Evolutionary conservation across 2,113 vertebrate species (phyloP).

Genomic region (Bungarus multicinctus): DNA sequence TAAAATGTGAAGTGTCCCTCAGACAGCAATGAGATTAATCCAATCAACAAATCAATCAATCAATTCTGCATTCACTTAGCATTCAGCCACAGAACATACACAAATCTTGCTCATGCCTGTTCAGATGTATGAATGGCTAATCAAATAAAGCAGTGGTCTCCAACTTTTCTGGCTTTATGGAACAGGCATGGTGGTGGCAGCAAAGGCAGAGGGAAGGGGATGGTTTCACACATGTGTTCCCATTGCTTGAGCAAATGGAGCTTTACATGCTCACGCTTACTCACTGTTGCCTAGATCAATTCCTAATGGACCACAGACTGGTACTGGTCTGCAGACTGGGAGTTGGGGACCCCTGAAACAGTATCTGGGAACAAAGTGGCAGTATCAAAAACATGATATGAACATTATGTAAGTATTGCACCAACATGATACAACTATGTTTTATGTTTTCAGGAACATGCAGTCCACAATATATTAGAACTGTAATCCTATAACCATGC

Average conservation of each 20-base stretch:
- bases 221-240: no score
- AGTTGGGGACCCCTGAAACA: no score
- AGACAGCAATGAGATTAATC: not conserved
- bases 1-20: not conserved
- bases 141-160: not conserved
- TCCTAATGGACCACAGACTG: no score
- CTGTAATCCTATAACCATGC: not conserved
- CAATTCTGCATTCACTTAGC: not conserved
- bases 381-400: not conserved
- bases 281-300: no score
- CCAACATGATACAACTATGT: not conserved
- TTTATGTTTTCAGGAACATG: not conserved
- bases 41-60: not conserved
- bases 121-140: not conserved
- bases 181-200: no score
- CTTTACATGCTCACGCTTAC: no score
- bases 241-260: no score
- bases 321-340: no score
- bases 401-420: not conserved
- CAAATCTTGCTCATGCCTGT: not conserved
- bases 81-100: not conserved
- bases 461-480: accelerated
- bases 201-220: no score
- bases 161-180: no score
- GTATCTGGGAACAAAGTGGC: not conserved